Evolutionary conservation across 2,888 invertebrate species (phyloP).

Genomic region (Chironomus tentans): DNA sequence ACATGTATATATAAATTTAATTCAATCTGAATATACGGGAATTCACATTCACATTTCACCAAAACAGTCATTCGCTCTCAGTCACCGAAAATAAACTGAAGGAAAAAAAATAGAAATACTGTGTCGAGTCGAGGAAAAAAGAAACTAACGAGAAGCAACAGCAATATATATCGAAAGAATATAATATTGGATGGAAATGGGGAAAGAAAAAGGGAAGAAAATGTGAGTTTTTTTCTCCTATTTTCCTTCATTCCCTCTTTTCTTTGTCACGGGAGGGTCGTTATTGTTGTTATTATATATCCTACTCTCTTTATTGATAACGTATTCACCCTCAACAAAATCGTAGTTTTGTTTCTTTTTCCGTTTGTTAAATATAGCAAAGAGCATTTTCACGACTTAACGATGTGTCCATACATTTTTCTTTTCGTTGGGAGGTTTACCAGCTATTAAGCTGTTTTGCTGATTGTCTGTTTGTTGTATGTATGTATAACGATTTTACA

Average conservation of each 20-base stretch:
- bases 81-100: slow-evolving; percentile 27
- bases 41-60: neutral
- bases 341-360: too few species aligned
- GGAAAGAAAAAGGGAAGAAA: neutral
- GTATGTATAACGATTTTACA: too few species aligned
- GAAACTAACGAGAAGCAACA: slow-evolving; percentile 7
- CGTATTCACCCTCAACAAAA: too few species aligned
- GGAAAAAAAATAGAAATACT: slow-evolving; percentile 13
- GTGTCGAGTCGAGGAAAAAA: slow-evolving; percentile 14
- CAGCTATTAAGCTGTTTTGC: too few species aligned
- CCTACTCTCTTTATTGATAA: too few species aligned
- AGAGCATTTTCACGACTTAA: too few species aligned
- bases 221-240: neutral
- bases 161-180: neutral
- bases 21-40: neutral
- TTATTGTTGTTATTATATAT: too few species aligned
- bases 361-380: too few species aligned
- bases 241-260: neutral
- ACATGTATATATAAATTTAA: neutral
- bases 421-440: too few species aligned
- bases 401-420: too few species aligned
- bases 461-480: too few species aligned
- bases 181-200: neutral
- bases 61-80: slow-evolving; percentile 15
- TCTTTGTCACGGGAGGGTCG: too few species aligned